Percentiles rank a stretch among this genome's conserved stretches.
These are phyloP conservation scores for Anaspis maculata DNA, from an alignment of 2,888 invertebrate genomes.

Conservation along the genomic window DNA sequence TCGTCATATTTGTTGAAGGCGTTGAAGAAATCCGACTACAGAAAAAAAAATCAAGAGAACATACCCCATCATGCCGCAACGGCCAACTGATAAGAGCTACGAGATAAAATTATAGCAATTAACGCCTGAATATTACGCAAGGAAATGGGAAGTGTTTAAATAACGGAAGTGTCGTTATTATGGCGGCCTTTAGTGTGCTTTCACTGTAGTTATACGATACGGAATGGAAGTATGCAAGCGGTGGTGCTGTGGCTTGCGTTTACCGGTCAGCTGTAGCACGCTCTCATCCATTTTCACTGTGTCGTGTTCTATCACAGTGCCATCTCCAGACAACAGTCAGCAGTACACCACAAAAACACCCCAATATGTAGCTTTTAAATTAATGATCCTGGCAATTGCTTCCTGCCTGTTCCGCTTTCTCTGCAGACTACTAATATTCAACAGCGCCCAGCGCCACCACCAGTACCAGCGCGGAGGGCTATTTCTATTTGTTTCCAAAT, in stretches of 20 bases:
- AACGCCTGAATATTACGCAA: too few species aligned
- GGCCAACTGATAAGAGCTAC: too few species aligned
- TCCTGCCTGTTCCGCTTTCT: conserved; percentile 36
- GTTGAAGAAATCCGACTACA: too few species aligned
- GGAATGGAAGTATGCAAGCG: conserved; percentile 6
- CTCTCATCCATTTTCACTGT: conserved; percentile 39
- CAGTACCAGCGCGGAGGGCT: too few species aligned
- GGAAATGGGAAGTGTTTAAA: too few species aligned
- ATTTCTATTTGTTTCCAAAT: conserved; percentile 41
- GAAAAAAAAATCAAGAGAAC: too few species aligned
- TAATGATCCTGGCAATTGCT: conserved; percentile 43
- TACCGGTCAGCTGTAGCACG: conserved; percentile 28
- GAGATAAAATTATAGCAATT: too few species aligned
- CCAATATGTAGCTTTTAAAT: conserved; percentile 45
- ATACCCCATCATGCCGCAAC: too few species aligned
- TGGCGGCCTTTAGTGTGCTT: too few species aligned
- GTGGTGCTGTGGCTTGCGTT: conserved; percentile 11
- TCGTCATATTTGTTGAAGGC: too few species aligned
- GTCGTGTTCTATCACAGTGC: conserved; percentile 45
- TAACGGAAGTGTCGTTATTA: too few species aligned
- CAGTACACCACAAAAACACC: conserved; percentile 43
- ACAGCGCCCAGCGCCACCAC: conserved; percentile 24
- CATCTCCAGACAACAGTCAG: conserved; percentile 45
- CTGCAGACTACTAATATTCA: conserved; percentile 35
- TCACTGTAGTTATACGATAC: too few species aligned